Base-by-base conservation (phyloP, 2,113 vertebrate genomes). In the Cryptomyrus ogoouensis region DNA sequence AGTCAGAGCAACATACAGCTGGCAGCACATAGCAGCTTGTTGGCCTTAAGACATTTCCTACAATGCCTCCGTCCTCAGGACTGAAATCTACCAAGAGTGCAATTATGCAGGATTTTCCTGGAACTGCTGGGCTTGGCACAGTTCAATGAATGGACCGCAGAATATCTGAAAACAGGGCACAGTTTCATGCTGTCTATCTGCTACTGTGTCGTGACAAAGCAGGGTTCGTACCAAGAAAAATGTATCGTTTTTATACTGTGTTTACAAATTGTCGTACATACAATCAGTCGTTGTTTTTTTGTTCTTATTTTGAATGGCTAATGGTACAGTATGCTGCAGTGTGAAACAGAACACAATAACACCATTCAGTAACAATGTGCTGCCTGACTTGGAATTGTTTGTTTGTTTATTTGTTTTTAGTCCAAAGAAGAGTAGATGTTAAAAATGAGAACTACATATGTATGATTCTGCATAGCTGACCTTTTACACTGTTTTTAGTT, bases 101-200 rank as follows among this genome's bases (percentile, higher is more conserved):
- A 80, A 80, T 80, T 80, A 80, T 80, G 74, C 74, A 35, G 31
- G 74, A 80, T 80, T 80, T 80, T 42, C 74, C 74, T 80, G 74
- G 74, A 42, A 42, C 74, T 19, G 74, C 74, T 80, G 31, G 74
- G 35, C 35, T 19, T 80, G 74, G 31, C 35, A 80, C 74, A 80
- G 74, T 80, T 80, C 74, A 42, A 42, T 80, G 35, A 80, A 70
- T 31, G n/a, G n/a, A 27, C 74, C 35, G 6, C 31, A 80, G 35
- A 80, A 80, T 42, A 80, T 80, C 35, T 42, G 15, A 80, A 80
- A 80, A 80, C 74, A 80, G 74, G 17, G 17, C 35, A 80, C 35
- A 80, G 35, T 80, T 42, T 42, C 35, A 80, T 42, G 35, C 74
- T 42, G 35, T 77, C 74, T 80, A 19, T 80, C 31, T 19, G 35